A percentile compares a stretch with the other conserved stretches of the same genome.
Conservation (phyloP, 1,140 invertebrate species). For the Eupristina koningsbergeri region DNA sequence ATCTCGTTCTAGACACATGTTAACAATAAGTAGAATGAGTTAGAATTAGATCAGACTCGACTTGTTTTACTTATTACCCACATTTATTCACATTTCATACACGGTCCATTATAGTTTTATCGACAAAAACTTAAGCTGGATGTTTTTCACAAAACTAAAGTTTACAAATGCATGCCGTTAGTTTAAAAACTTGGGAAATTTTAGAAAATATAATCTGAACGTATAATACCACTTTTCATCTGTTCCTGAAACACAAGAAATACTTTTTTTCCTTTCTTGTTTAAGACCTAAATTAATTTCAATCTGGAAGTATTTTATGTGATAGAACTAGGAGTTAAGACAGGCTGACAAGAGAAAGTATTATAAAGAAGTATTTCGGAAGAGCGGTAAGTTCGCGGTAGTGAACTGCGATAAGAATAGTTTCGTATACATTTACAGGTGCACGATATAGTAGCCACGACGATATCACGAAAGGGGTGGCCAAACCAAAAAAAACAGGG, state of each 20-base stretch:
- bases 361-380: not conserved
- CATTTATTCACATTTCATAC: not conserved
- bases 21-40: not conserved
- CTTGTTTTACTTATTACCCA: not conserved
- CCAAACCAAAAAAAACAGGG: too few species aligned
- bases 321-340: not conserved
- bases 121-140: not conserved
- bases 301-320: not conserved
- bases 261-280: not conserved
- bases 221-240: not conserved
- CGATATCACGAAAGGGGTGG: not conserved
- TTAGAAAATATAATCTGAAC: not conserved
- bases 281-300: not conserved
- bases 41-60: not conserved
- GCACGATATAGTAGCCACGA: conserved; percentile 4
- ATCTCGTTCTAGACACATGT: not conserved
- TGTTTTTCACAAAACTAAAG: not conserved
- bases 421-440: not conserved
- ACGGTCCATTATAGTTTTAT: not conserved
- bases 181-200: not conserved
- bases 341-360: not conserved
- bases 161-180: not conserved
- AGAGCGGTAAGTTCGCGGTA: not conserved
- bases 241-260: not conserved
- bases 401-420: not conserved